A percentile compares a stretch with the other conserved stretches of the same genome.
phyloP scores from a whole-genome alignment of 1,140 invertebrate species.

The Octopus sinensis region DNA sequence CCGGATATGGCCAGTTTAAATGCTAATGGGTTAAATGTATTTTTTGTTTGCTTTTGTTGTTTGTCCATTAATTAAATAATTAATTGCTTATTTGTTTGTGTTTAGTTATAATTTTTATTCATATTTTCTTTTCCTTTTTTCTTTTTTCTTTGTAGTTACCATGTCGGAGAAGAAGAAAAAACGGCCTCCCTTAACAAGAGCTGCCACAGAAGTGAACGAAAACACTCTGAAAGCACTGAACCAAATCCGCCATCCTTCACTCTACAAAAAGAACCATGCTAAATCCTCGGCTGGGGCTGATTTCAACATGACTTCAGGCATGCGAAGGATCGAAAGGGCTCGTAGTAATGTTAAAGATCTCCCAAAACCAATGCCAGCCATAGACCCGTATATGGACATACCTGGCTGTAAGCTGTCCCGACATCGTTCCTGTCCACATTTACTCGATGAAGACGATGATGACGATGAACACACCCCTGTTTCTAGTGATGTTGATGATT shows the following conservation, averaged over 20 bases:
- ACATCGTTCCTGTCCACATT: slow-evolving; percentile 9
- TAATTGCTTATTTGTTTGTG: no score
- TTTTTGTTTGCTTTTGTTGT: no score
- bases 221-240: not conserved
- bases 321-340: not conserved
- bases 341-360: not conserved
- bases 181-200: slow-evolving; percentile 1
- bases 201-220: slow-evolving; percentile 9
- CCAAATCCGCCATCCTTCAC: not conserved
- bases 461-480: not conserved
- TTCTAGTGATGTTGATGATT: not conserved
- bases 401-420: not conserved
- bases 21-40: no score
- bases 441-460: not conserved
- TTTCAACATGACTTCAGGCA: not conserved
- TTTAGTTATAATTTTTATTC: no score
- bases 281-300: not conserved
- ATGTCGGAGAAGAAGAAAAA: slow-evolving; percentile 7
- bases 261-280: slow-evolving; percentile 9
- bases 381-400: not conserved
- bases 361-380: not conserved
- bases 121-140: not conserved
- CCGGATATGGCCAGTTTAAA: no score
- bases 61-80: no score
- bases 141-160: not conserved